Evolutionary conservation across 2,797 vertebrate species (phyloP).

Genomic region (Melanotaenia trifasciata): DNA sequence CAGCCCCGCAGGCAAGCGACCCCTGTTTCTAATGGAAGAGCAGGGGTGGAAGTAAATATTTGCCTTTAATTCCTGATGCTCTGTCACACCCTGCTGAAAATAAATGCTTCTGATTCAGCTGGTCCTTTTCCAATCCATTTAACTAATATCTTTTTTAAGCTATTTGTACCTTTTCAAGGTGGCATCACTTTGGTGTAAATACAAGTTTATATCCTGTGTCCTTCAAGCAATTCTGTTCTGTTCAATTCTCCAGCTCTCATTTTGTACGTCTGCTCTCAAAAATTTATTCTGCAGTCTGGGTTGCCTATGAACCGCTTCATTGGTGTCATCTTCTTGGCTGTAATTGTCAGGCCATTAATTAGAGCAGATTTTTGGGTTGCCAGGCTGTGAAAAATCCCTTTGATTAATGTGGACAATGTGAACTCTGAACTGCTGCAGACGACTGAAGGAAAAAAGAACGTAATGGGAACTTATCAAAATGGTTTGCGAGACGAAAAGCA

Average conservation of each 20-base stretch:
- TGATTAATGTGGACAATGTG: slow-evolving; percentile 6
- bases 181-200: neutral
- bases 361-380: neutral
- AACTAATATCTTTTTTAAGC: neutral
- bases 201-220: neutral
- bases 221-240: neutral
- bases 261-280: neutral
- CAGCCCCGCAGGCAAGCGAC: slow-evolving; percentile 37
- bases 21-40: slow-evolving; percentile 36
- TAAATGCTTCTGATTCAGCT: slow-evolving; percentile 24
- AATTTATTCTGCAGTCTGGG: neutral
- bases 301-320: neutral
- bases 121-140: slow-evolving; percentile 36
- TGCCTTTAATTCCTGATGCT: slow-evolving; percentile 53
- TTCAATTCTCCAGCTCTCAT: neutral
- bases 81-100: slow-evolving; percentile 49
- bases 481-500: neutral
- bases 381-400: neutral
- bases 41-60: slow-evolving; percentile 69
- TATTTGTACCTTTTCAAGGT: slow-evolving; percentile 38
- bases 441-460: neutral
- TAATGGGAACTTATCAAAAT: neutral
- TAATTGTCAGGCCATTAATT: neutral
- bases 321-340: neutral
- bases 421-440: slow-evolving; percentile 16